A percentile compares a stretch with the other conserved stretches of the same genome.
These are phyloP conservation scores for Lucilia cuprina DNA, from an alignment of 1,140 invertebrate genomes.

Conservation along the genomic window DNA sequence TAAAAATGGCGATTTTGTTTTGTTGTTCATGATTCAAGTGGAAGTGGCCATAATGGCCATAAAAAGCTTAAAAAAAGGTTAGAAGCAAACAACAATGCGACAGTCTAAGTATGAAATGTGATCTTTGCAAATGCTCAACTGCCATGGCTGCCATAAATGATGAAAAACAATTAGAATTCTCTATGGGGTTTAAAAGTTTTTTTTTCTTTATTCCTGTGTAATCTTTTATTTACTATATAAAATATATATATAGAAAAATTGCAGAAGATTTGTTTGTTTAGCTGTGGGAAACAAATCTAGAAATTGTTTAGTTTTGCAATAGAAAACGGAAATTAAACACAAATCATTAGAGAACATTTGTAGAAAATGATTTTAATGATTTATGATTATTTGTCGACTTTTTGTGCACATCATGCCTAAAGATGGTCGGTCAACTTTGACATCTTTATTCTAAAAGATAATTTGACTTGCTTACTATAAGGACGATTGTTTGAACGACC, in stretches of 20 bases:
- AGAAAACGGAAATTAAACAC: not conserved
- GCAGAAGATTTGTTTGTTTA: not conserved
- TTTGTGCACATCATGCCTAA: not conserved
- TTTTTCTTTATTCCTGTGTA: not conserved
- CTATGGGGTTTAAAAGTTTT: not conserved
- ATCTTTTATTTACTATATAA: not conserved
- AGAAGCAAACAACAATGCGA: not conserved
- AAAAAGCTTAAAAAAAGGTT: not conserved
- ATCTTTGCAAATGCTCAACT: constrained; percentile 8
- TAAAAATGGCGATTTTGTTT: constrained; percentile 29
- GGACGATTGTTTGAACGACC: not conserved
- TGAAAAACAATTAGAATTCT: constrained; percentile 33
- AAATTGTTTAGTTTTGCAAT: not conserved
- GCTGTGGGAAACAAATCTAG: not conserved
- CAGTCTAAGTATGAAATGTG: constrained; percentile 16
- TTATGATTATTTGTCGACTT: not conserved
- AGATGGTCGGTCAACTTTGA: not conserved
- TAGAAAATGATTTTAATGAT: not conserved
- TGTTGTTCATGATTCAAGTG: not conserved
- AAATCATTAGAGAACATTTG: not conserved
- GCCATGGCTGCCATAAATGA: constrained; percentile 26
- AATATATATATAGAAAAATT: not conserved
- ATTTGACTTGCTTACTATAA: not conserved
- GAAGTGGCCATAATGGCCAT: constrained; percentile 24
- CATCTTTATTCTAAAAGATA: not conserved